Evolutionary conservation across 37 sponge, comb jelly and placozoan genomes (phyloP).

Genomic region (Chondrilla cf. caribensis): DNA sequence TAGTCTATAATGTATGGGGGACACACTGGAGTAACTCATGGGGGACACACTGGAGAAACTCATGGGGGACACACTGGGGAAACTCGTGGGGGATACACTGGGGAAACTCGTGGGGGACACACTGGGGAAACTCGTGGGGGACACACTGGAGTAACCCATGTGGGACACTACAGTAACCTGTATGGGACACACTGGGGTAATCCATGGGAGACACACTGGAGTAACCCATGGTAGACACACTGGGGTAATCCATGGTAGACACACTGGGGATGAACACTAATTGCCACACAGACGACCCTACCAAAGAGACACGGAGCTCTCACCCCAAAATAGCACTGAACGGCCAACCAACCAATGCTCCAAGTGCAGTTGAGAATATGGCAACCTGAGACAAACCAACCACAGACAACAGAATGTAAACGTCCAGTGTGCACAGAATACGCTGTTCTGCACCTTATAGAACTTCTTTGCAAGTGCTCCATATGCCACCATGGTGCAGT

Average conservation of each 20-base stretch:
- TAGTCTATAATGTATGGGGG: conserved; percentile 26
- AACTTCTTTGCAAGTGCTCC: conserved; percentile 95
- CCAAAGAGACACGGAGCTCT: conserved; percentile 2
- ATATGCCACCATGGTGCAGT: conserved; percentile 70
- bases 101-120: not conserved
- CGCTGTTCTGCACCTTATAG: not conserved
- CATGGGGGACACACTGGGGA: not conserved
- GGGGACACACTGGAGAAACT: too few species aligned
- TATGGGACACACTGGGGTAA: too few species aligned
- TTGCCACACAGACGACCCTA: too few species aligned
- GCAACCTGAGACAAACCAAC: conserved; percentile 50
- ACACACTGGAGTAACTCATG: not conserved
- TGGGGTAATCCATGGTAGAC: not conserved
- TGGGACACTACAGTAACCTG: not conserved
- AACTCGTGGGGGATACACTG: too few species aligned
- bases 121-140: too few species aligned
- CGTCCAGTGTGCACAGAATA: too few species aligned
- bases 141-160: not conserved
- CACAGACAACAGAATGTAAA: too few species aligned
- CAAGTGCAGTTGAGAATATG: conserved; percentile 71
- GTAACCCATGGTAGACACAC: not conserved
- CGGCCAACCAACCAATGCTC: conserved; percentile 93
- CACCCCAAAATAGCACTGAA: conserved; percentile 92
- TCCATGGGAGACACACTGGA: not conserved
- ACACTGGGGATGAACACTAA: too few species aligned